Base-by-base conservation (phyloP, 2,113 vertebrate species). In the Sialia sialis region DNA sequence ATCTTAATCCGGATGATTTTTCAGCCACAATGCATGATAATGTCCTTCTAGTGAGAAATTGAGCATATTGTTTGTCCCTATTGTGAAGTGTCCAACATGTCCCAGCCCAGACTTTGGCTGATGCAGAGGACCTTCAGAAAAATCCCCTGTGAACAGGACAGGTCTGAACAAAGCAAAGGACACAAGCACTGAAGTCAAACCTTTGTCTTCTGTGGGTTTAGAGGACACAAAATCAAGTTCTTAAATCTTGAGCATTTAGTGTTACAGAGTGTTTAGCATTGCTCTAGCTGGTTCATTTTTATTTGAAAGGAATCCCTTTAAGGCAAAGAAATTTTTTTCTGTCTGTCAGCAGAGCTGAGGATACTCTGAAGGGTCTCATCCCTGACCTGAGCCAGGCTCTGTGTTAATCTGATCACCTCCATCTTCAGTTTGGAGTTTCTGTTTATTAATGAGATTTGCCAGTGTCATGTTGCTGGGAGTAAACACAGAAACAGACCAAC, bases 401-500 rank as follows among this genome's bases (percentile, higher is more conserved):
- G 20, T 48, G 32, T 46, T 51, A 11, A 78, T 89, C 59, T 74
- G n/a, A 54, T 84, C 51, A 25, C 66, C 66, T 70, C 41, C 44
- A 21, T 84, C 75, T 92, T 55, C 43, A 9, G 27, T 91, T 73
- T 73, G 52, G 63, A 59, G 13, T 43, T 36, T 19, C 19, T 73
- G 55, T 86, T 84, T 70, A 76, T 52, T 52, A 32, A 67, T 22
- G 49, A 6, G 30, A 52, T 58, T 60, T 84, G 8, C 30, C 23
- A 77, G 85, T 85, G 82, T 92, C 54, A 41, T 5, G 4, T 63
- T 66, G 86, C 78, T 93, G 84, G 78, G 74, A 91, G 52, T 91
- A 95, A 97, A 92, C 87, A 68, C 41, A 81, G 72, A 38, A 78
- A 59, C 46, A 82, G 81, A 78, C 86, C 80, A 78, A 32, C 48